Evolutionary conservation across 1,140 invertebrate genomes (phyloP).

Genomic region (Pectinophora gossypiella): DNA sequence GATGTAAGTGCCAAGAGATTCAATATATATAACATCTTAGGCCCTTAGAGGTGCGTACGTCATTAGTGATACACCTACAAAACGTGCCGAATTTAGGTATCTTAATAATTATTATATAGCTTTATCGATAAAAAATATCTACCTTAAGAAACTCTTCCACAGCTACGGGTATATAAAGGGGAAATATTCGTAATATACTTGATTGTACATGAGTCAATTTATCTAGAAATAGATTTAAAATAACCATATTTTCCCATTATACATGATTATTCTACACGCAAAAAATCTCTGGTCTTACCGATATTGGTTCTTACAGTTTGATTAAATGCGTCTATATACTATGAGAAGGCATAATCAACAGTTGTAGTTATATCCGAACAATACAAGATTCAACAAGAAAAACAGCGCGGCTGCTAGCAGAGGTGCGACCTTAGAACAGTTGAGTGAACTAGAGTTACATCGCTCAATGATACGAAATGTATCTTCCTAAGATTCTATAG

Average conservation of each 20-base stretch:
- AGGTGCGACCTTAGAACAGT: neutral
- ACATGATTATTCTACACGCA: neutral
- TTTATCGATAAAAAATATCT: neutral
- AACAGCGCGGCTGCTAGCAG: conserved; percentile 12
- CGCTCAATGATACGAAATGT: neutral
- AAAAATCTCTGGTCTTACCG: conserved; percentile 6
- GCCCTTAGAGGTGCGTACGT: conserved; percentile 17
- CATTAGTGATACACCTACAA: neutral
- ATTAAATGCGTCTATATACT: conserved; percentile 22
- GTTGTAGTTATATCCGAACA: conserved; percentile 38
- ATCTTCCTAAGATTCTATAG: too few species aligned
- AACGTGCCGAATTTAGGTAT: neutral
- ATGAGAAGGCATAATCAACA: conserved; percentile 44
- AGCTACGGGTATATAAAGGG: neutral
- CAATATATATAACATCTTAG: conserved; percentile 39
- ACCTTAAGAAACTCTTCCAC: neutral
- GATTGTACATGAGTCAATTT: too few species aligned
- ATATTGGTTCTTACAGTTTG: conserved; percentile 18
- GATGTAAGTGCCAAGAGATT: conserved; percentile 30
- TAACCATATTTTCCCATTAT: neutral
- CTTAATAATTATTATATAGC: neutral
- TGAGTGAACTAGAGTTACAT: neutral
- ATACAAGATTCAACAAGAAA: conserved; percentile 41
- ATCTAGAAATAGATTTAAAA: neutral
- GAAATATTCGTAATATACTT: neutral